phyloP scores from a whole-genome alignment of 2,888 invertebrate genomes.

The Loripinus fragilis region DNA sequence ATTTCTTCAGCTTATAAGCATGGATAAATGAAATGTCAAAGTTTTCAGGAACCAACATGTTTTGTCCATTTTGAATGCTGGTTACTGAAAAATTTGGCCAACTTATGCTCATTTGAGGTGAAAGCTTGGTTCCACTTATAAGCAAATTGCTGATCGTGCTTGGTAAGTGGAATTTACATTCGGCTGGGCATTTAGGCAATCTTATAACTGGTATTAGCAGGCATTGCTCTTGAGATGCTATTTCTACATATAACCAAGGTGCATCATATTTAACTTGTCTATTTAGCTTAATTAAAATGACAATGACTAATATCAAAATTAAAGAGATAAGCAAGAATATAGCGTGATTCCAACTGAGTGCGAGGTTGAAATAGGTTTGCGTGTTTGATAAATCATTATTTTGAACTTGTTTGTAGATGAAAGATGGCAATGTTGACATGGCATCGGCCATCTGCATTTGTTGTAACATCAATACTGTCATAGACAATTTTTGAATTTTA shows the following conservation, averaged over 20 bases:
- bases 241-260: slow-evolving; percentile 6
- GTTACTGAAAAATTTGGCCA: slow-evolving; percentile 18
- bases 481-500: slow-evolving; percentile 17
- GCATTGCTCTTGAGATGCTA: neutral
- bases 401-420: slow-evolving; percentile 15
- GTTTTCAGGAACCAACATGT: slow-evolving; percentile 7
- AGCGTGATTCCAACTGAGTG: slow-evolving; percentile 23
- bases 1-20: slow-evolving; percentile 1
- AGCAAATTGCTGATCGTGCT: neutral
- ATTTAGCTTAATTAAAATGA: neutral
- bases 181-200: slow-evolving; percentile 7
- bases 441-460: slow-evolving; percentile 13
- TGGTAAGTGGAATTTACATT: slow-evolving; percentile 9
- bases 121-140: neutral
- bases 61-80: neutral
- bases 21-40: neutral
- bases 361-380: slow-evolving; percentile 1
- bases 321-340: slow-evolving; percentile 1
- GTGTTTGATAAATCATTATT: neutral
- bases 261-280: slow-evolving; percentile 1
- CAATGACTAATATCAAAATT: slow-evolving; percentile 17
- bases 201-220: neutral
- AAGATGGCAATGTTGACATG: slow-evolving; percentile 23
- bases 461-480: slow-evolving; percentile 17
- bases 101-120: neutral